Evolutionary conservation across 2,797 vertebrate species (phyloP).

Genomic region (Acrossocheilus wenchowensis): DNA sequence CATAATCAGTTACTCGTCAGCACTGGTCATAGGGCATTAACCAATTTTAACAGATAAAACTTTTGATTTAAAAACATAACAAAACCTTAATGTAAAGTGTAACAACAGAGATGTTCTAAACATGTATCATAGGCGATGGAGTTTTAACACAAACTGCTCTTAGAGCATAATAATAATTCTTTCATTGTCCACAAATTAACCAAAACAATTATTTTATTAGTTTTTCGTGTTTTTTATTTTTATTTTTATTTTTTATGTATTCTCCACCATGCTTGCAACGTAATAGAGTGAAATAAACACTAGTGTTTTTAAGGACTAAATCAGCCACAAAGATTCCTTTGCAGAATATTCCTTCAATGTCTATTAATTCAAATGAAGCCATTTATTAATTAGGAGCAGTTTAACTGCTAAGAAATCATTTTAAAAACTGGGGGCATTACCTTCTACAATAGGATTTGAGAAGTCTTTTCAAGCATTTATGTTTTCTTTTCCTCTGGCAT

Average conservation of each 20-base stretch:
- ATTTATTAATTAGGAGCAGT: background rate
- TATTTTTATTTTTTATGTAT: background rate
- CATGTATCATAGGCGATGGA: background rate
- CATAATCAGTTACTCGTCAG: too few species aligned
- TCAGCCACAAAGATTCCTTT: background rate
- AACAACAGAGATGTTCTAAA: too few species aligned
- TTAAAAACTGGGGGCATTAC: background rate
- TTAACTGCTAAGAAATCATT: background rate
- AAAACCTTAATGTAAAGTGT: too few species aligned
- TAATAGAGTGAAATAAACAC: background rate
- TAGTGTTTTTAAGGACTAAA: background rate
- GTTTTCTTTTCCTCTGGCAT: background rate
- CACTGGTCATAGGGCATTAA: too few species aligned
- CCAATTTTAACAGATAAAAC: too few species aligned
- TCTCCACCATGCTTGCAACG: background rate
- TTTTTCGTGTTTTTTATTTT: background rate
- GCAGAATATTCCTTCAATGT: background rate
- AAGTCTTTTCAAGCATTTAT: background rate
- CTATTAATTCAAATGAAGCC: background rate
- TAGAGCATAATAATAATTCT: background rate
- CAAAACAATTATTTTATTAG: too few species aligned
- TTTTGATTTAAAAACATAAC: too few species aligned
- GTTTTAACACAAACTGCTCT: background rate
- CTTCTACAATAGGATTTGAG: background rate
- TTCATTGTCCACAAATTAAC: background rate